Evolutionary conservation across 2,888 invertebrate genomes (phyloP), one percentile per base, ranked within the genome.

Genomic region (Dolichomitus sp.): DNA sequence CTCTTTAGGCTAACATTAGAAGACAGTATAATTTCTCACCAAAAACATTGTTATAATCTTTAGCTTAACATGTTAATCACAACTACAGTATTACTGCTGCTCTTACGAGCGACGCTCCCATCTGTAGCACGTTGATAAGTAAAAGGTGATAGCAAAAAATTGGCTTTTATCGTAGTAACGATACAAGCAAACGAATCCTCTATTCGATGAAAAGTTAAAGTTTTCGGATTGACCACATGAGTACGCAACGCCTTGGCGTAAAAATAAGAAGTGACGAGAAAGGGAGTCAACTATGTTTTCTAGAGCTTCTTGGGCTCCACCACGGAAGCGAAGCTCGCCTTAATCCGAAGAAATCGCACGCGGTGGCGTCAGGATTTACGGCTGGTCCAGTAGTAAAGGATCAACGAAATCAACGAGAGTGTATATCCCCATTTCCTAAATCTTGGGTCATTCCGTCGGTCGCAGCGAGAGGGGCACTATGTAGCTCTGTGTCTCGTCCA

Each of bases 401-500:
- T 90, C 88, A 85, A 88, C 85, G 85, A 89, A 91, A 91, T 90
- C 89, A 89, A 88, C 85, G 85, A 82, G 87, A 90, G 89, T 91
- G 88, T 90, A 80, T 87, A 87, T 85, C 59, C 86, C 87, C 88
- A 87, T 90, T 91, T 86, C 81, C 86, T 78, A 87, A 88, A 91
- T 89, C 88, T 88, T 74, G 73, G 84, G 83, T 73, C 87, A 87
- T 89, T 86, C 79, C 80, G 88, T 85, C 19, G 76, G 59, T 76
- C 50, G 54, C 59, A 52, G 12, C 27, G 12, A 3, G 54, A 9
- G 54, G 14, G 23, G 14, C 12, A 27, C 54, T 27, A 1, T 27
- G 54, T 14, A 27, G 14, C 4, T 0, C 59, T 37, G 59, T 63
- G 42, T 65, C 17, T 3, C 45, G 40, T 69, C 17, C 65, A 59